Conservation (phyloP, 2,888 invertebrate species). For the Philhelius pedissequus region DNA sequence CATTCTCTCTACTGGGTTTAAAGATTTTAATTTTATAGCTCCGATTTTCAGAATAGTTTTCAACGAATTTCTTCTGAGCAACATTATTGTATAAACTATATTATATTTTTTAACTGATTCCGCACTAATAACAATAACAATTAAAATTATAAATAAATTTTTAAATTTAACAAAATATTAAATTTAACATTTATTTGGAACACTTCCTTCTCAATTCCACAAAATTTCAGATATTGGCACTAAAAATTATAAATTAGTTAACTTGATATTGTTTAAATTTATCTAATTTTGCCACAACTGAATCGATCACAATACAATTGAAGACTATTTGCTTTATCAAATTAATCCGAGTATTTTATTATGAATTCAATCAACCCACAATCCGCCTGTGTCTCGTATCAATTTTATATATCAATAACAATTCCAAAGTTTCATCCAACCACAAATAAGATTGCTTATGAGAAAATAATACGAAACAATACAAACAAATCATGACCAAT, state of each 20-base stretch:
- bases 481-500: constrained; percentile 36
- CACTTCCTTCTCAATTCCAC: neutral
- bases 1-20: constrained; percentile 29
- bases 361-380: constrained; percentile 32
- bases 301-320: constrained; percentile 51
- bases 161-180: constrained; percentile 51
- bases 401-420: constrained; percentile 41
- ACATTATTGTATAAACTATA: constrained; percentile 24
- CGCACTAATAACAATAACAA: neutral
- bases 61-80: constrained; percentile 38
- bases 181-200: constrained; percentile 50
- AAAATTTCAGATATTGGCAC: constrained; percentile 52
- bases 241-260: neutral
- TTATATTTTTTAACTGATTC: neutral
- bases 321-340: constrained; percentile 49
- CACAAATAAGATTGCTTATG: neutral
- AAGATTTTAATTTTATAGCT: constrained; percentile 20
- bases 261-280: neutral
- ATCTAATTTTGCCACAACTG: constrained; percentile 53
- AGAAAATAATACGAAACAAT: constrained; percentile 76
- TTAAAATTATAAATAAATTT: constrained; percentile 29
- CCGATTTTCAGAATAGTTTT: constrained; percentile 43
- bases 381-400: constrained; percentile 6
- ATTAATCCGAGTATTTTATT: constrained; percentile 54
- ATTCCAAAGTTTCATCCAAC: constrained; percentile 34